A percentile compares a stretch with the other conserved stretches of the same genome.
Conservation (phyloP, 2,113 vertebrate genomes). For the Meriones unguiculatus region DNA sequence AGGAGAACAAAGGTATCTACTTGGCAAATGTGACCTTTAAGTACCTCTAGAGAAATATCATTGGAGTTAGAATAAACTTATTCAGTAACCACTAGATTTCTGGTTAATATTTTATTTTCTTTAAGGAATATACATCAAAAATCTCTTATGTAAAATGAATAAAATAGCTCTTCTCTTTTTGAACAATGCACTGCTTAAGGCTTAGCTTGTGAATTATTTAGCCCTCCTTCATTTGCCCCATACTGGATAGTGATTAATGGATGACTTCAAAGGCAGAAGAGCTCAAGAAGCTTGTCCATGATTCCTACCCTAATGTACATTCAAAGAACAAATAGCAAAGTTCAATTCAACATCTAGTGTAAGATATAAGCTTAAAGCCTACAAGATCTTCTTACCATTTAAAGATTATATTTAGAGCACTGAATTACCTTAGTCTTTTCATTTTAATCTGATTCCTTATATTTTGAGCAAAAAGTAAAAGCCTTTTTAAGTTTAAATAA, state of each 20-base stretch:
- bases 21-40: neutral
- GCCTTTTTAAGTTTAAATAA: conserved; percentile 16
- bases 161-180: conserved; percentile 64
- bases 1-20: conserved; percentile 45
- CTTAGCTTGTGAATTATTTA: conserved; percentile 70
- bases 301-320: conserved; percentile 65
- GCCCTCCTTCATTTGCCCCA: conserved; percentile 52
- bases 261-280: conserved; percentile 68
- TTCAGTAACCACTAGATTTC: conserved; percentile 44
- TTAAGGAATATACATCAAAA: conserved; percentile 64
- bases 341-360: conserved; percentile 38
- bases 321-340: conserved; percentile 71
- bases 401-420: conserved; percentile 66
- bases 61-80: conserved; percentile 44
- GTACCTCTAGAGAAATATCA: neutral
- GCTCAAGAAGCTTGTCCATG: conserved; percentile 58
- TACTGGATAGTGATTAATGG: conserved; percentile 57
- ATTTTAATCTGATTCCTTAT: conserved; percentile 42
- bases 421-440: conserved; percentile 75
- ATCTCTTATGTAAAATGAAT: neutral
- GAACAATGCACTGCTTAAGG: conserved; percentile 47
- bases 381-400: conserved; percentile 53
- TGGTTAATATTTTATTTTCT: conserved; percentile 74
- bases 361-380: conserved; percentile 55
- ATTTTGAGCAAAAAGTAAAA: conserved; percentile 23